These are phyloP conservation scores for Aurelia sp. DNA, from an alignment of 30 jellyfish, hydroid and myxozoan species.

Conservation along the genomic window DNA sequence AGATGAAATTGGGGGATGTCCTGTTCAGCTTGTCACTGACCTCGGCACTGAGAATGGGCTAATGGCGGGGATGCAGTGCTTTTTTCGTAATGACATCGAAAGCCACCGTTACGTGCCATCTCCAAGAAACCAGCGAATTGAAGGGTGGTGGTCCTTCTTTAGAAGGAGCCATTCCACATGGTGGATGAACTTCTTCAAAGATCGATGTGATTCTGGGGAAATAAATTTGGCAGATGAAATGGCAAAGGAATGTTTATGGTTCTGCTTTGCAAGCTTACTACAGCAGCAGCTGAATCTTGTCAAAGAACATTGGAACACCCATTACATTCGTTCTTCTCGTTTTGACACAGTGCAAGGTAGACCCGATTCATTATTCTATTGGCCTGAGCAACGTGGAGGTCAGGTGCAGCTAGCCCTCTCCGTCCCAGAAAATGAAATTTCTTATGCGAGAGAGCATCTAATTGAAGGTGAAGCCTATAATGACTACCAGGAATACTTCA, in stretches of 20 bases:
- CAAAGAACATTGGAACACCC: slow-evolving; percentile 60
- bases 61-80: slow-evolving; percentile 49
- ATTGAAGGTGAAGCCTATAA: too few species aligned
- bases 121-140: too few species aligned
- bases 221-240: slow-evolving; percentile 23
- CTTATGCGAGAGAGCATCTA: too few species aligned
- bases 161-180: slow-evolving; percentile 34
- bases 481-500: too few species aligned
- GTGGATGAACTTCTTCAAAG: slow-evolving; percentile 62
- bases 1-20: too few species aligned
- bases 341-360: slow-evolving; percentile 55
- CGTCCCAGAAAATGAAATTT: too few species aligned
- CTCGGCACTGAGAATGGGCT: too few species aligned
- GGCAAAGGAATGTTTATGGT: slow-evolving; percentile 54
- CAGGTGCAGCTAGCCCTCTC: slow-evolving; percentile 45
- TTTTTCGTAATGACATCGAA: slow-evolving; percentile 34
- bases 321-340: slow-evolving; percentile 31
- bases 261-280: slow-evolving; percentile 48
- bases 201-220: slow-evolving; percentile 42
- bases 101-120: too few species aligned
- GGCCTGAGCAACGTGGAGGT: slow-evolving; percentile 63
- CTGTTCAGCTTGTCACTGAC: too few species aligned
- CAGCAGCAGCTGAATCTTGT: slow-evolving; percentile 54
- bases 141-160: too few species aligned
- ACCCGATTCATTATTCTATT: slow-evolving; percentile 43